A percentile compares a stretch with the other conserved stretches of the same genome.
These are phyloP conservation scores for Ophion ventricosus DNA, from an alignment of 2,888 invertebrate species.

Conservation along the genomic window DNA sequence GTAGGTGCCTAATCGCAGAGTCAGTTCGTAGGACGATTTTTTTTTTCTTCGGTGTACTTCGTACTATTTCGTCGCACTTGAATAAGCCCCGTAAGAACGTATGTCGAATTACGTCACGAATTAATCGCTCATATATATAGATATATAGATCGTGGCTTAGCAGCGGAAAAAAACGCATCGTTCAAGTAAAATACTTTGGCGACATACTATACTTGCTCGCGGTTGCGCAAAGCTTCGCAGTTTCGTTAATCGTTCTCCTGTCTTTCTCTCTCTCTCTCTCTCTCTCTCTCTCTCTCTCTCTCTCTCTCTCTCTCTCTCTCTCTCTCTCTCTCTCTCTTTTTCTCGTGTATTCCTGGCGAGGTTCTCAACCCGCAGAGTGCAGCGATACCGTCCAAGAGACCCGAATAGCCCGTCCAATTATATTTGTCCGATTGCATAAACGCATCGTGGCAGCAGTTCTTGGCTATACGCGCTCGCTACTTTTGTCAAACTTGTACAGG, in stretches of 20 bases:
- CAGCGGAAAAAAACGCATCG: conserved; percentile 16
- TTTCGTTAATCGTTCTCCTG: conserved; percentile 15
- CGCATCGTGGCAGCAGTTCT: conserved; percentile 6
- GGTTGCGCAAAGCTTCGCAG: conserved; percentile 57
- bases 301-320: conserved; percentile 2
- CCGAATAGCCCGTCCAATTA: conserved; percentile 59
- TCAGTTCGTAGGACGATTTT: not conserved
- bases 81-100: not conserved
- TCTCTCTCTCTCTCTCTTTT: conserved; percentile 9
- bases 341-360: conserved; percentile 54
- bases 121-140: not conserved
- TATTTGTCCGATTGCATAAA: conserved; percentile 61
- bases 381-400: conserved; percentile 34
- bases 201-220: conserved; percentile 43
- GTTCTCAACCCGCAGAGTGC: conserved; percentile 54
- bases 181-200: conserved; percentile 63
- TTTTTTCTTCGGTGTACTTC: not conserved
- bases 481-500: conserved; percentile 2
- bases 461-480: not conserved
- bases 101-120: not conserved
- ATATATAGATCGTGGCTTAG: not conserved
- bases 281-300: not conserved
- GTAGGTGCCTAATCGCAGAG: too few species aligned
- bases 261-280: not conserved
- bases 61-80: not conserved